Percentiles rank a stretch among this genome's conserved stretches.
Conservation (phyloP, 2,888 invertebrate genomes). For the Ormyrus pomaceus region DNA sequence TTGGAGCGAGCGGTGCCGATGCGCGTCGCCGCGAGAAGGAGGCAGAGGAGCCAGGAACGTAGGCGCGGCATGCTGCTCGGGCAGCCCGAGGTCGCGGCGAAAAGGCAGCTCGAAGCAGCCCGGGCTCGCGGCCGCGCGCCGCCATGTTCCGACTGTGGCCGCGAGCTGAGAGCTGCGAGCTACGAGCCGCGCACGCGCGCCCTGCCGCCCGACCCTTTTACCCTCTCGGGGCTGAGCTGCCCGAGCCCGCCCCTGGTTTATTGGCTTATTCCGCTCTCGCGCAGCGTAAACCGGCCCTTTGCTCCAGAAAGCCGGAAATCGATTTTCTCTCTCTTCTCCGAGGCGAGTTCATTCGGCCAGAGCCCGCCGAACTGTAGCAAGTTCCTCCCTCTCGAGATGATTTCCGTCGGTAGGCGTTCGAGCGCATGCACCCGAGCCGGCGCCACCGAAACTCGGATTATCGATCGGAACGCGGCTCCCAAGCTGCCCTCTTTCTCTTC, state of each 20-base stretch:
- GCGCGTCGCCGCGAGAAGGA: too few species aligned
- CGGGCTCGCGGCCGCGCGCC: slow-evolving; percentile 14
- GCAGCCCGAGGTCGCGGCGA: too few species aligned
- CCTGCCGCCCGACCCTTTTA: neutral
- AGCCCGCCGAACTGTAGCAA: too few species aligned
- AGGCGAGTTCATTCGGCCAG: too few species aligned
- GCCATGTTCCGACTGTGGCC: slow-evolving; percentile 39
- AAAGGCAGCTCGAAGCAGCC: neutral
- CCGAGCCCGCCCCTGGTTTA: too few species aligned
- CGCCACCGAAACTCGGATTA: slow-evolving; percentile 24
- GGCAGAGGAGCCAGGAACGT: too few species aligned
- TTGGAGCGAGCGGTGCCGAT: too few species aligned
- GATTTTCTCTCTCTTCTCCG: too few species aligned
- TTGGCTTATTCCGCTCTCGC: too few species aligned
- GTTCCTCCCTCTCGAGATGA: slow-evolving; percentile 7
- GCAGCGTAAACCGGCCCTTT: slow-evolving; percentile 51
- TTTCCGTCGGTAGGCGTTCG: slow-evolving; percentile 18
- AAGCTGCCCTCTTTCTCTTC: neutral
- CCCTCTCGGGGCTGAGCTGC: neutral
- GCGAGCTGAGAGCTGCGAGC: slow-evolving; percentile 25
- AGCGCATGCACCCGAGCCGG: neutral
- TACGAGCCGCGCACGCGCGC: neutral
- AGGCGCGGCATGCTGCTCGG: too few species aligned
- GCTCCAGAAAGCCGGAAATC: slow-evolving; percentile 69
- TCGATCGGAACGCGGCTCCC: slow-evolving; percentile 38